Evolutionary conservation across 2,797 vertebrate species (phyloP).

Genomic region (Oryzias dopingdopingensis): DNA sequence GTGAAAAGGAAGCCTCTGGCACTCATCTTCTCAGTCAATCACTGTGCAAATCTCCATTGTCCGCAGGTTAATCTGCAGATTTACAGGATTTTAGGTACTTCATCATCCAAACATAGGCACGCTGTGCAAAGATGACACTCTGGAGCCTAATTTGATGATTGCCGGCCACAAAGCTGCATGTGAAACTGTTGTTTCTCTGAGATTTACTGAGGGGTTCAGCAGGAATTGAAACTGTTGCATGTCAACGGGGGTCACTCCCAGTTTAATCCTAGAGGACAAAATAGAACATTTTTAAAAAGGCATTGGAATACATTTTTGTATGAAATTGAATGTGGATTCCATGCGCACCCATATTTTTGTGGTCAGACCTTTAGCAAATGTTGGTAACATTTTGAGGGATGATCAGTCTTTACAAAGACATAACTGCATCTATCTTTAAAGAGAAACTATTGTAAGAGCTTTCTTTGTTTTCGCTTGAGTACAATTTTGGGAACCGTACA

Average conservation of each 20-base stretch:
- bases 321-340: no score
- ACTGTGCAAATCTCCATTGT: conserved; percentile 42
- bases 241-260: background rate
- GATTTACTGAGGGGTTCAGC: conserved; percentile 1
- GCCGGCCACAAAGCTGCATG: background rate
- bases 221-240: conserved; percentile 1
- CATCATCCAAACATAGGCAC: conserved; percentile 34
- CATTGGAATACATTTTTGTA: background rate
- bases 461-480: no score
- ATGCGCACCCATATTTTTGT: no score
- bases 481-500: no score
- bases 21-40: conserved; percentile 52
- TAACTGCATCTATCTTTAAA: no score
- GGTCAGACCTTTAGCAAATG: no score
- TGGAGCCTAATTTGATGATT: conserved; percentile 38
- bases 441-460: no score
- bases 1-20: conserved; percentile 36
- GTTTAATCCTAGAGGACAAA: background rate
- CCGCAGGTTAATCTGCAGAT: conserved; percentile 59
- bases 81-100: conserved; percentile 45
- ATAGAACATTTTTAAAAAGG: background rate
- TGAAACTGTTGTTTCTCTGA: conserved; percentile 10
- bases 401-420: no score
- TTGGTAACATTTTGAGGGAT: no score
- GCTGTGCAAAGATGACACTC: conserved; percentile 32